Base-by-base conservation (phyloP, 2,888 invertebrate genomes). In the Sisyra terminalis region DNA sequence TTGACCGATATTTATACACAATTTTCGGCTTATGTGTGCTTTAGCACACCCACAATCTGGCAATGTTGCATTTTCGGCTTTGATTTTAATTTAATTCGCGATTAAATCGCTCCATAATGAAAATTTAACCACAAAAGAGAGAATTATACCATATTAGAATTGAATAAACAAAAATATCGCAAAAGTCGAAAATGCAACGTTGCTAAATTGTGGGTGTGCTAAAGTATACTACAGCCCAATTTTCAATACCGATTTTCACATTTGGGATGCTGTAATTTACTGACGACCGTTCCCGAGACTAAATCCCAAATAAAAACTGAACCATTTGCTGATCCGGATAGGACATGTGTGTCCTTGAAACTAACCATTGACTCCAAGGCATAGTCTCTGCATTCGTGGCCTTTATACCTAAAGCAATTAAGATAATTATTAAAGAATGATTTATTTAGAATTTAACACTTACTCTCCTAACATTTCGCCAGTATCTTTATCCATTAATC, bases 271-370 rank as follows among this genome's bases (percentile, higher is more conserved):
- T 61, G 51, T 18, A 71, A 60, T 49, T 69, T 71, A 37, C 63
- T 55, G 37, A 65, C 55, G 2, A 82, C 63, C 51, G 72, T 70
- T 4, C 78, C 77, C 47, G 81, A 80, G 3, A 94, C 75, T 35
- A 98, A 68, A 63, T 94, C 90, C 88, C 93, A 99, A 51, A 79
- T 75, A 66, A 82, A 86, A 5, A 92, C 65, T 50, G 73, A 70
- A 0, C 96, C 96, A 46, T 84, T 81, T 10, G 82, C 82, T 0
- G 94, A 93, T 0, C 97, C 97, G 14, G 88, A 86, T 34, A 96
- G 65, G 36, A 98, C 76, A 51, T 81, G 78, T 38, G 80, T 81
- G 57, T 97, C 96, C 48, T 77, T 82, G 43, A 75, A 69, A 59
- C 87, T 80, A 1, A 94, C 73, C 42, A 81, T 79, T 57, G 87